Conservation (phyloP, 1,140 invertebrate species). For the Phymorhynchus buccinoides region DNA sequence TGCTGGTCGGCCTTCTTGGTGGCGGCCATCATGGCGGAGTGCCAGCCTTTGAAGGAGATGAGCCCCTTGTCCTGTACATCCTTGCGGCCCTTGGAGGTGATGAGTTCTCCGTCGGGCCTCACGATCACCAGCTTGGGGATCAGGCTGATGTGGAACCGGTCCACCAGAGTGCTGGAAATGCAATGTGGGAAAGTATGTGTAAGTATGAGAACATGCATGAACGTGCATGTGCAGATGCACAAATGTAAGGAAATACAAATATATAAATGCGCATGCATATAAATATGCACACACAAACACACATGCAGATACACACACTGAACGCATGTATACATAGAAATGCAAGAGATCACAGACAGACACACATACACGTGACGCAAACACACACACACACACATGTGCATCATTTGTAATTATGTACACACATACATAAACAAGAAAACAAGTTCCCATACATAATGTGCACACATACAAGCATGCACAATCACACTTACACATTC, state of each 20-base stretch:
- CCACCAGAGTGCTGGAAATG: constrained; percentile 49
- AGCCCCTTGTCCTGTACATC: constrained; percentile 61
- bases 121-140: constrained; percentile 62
- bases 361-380: no score
- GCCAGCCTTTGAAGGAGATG: constrained; percentile 54
- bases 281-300: not conserved
- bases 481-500: not conserved
- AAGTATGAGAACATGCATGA: no score
- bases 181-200: no score
- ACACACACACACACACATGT: no score
- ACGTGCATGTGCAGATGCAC: constrained; percentile 30
- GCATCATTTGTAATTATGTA: no score
- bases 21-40: constrained; percentile 39
- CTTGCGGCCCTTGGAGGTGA: constrained; percentile 59
- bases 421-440: no score
- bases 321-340: no score
- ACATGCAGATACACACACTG: no score
- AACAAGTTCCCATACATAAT: no score
- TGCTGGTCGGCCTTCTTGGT: constrained; percentile 43
- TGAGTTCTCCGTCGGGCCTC: constrained; percentile 53
- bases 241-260: not conserved
- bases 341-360: no score
- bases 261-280: not conserved
- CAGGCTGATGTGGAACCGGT: constrained; percentile 53
- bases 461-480: not conserved